Evolutionary conservation across 2,888 invertebrate species (phyloP), one percentile per base, ranked within the genome.

Genomic region (Desoria tigrina): DNA sequence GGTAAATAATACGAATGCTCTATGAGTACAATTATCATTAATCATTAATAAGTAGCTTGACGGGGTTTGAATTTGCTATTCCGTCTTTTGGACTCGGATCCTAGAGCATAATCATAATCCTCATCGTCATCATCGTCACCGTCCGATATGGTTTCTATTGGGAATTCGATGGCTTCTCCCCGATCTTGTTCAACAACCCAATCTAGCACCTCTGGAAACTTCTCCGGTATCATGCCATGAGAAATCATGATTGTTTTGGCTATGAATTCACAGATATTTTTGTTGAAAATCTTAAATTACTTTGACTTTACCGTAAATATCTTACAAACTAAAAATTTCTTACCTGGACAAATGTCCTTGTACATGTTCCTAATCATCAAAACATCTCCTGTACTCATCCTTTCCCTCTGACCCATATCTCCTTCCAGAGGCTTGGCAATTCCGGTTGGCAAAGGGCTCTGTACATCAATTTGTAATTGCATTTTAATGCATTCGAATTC

Each of bases 311-410:
- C 14, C 42, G 42, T 39, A 39, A 14, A 39, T 39, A 39, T 11
- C 14, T 39, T 39, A 14, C 11, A n/a, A n/a, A n/a, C n/a, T n/a
- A n/a, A n/a, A 32, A 32, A 32, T 39, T 16, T 39, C 51, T 61
- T 62, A 71, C 73, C 65, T 49, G 68, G 63, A 50, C 73, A 73
- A 39, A 71, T 64, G 4, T 62, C 62, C 42, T 69, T 62, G 54
- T 73, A 73, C 73, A 73, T 73, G 37, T 61, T 68, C 42, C 71
- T 57, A 60, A 74, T 68, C 73, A 74, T 74, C 53, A 54, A 61
- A 24, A 70, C 62, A 55, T 74, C 73, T n/a, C 73, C 73, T 21
- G 60, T 45, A 27, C 62, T 70, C n/a, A 74, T 56, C 58, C 70
- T 64, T 37, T 72, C 71, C 2, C 73, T 42, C 50, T 74, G 73